These are phyloP conservation scores for Phoebastria nigripes DNA, from an alignment of 2,797 vertebrate species.

Conservation along the genomic window DNA sequence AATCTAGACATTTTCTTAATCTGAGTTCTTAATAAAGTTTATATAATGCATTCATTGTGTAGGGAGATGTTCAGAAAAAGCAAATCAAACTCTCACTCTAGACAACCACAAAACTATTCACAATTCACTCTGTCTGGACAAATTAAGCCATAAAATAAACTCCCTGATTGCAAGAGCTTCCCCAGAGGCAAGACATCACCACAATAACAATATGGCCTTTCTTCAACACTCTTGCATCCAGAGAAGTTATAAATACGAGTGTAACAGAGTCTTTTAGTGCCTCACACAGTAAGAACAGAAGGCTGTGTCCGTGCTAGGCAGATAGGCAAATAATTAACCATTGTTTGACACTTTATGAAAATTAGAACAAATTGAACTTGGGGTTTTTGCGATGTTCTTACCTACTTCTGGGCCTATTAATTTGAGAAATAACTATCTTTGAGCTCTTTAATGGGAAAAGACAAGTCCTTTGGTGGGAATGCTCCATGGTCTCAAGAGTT, in stretches of 20 bases:
- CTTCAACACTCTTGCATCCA: not conserved
- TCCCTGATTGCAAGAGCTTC: not conserved
- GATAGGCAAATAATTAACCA: not conserved
- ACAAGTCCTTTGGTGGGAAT: not conserved
- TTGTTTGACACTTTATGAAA: not conserved
- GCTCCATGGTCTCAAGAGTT: not conserved
- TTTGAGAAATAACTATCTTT: not conserved
- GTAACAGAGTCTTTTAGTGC: not conserved
- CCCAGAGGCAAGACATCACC: not conserved
- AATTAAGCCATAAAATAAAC: not conserved
- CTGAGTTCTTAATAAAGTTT: not conserved
- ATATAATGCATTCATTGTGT: not conserved
- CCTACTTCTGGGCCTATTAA: not conserved
- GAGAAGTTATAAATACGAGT: not conserved
- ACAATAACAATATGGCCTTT: not conserved
- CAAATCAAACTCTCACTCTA: not conserved
- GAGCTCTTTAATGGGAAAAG: not conserved
- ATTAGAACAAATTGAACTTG: not conserved
- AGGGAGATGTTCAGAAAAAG: not conserved
- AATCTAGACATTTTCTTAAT: not conserved
- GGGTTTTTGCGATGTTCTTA: not conserved
- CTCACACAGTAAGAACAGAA: not conserved
- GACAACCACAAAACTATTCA: not conserved
- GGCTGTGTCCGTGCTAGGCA: fast-evolving
- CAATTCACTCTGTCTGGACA: not conserved